Base-by-base conservation (phyloP, 1,140 invertebrate genomes). In the Drosophila truncata region DNA sequence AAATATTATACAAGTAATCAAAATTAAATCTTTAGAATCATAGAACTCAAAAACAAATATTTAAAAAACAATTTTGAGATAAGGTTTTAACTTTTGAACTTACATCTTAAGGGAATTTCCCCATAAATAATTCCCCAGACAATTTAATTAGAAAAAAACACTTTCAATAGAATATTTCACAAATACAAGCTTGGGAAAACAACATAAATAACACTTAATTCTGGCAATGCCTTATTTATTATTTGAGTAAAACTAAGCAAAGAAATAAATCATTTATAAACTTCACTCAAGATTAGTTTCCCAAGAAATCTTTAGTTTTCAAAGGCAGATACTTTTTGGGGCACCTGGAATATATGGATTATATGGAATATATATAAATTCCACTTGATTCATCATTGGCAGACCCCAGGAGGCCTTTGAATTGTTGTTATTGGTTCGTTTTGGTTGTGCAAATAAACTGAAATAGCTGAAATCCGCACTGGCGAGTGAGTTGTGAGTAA, bases 381-480 rank as follows among this genome's bases (percentile, higher is more conserved):
- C 20, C 52, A 75, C 52, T 70, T 60, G 52, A 47, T 64, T 76
- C 73, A 65, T 52, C 39, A 52, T 47, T 31, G 31, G 37, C 25
- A 25, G 14, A 41, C 58, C 63, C 47, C 42, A 16, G 39, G 27
- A 50, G 57, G 67, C 35, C 37, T 74, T 37, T 16, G 18, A 20
- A 37, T 71, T 31, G 41, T 70, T 71, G 69, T 58, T 70, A 35
- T 72, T 72, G 65, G 29, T 23, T 39, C 27, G 50, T 41, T 71
- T 46, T 35, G 41, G 46, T 47, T 71, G 35, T 33, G 25, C 29
- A 72, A 71, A 72, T 59, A 72, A 60, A 59, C 66, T 71, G 33
- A 72, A 72, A 72, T 71, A 71, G 33, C 69, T 71, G 23, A 59
- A 72, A 72, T 71, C 66, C 33, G 25, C 49, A 54, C 52, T 23